A percentile compares a stretch with the other conserved stretches of the same genome.
Evolutionary conservation across 2,888 invertebrate genomes (phyloP).

Genomic region (Epinotia demarniana): DNA sequence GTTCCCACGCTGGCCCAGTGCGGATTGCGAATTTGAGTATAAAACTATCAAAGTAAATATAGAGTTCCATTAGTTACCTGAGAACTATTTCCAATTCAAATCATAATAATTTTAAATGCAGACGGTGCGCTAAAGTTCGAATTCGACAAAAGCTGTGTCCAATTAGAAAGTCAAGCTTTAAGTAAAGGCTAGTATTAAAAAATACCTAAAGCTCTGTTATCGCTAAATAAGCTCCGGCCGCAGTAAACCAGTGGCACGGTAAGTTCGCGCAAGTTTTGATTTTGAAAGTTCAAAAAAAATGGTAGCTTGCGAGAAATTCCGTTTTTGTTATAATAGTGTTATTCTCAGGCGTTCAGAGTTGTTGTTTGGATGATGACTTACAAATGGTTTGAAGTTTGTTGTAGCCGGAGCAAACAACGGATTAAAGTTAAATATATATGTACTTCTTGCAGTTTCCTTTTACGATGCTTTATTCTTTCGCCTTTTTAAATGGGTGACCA

Average conservation of each 20-base stretch:
- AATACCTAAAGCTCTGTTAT: constrained; percentile 32
- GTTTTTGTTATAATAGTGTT: constrained; percentile 32
- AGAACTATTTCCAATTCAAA: constrained; percentile 2
- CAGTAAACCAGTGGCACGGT: constrained; percentile 46
- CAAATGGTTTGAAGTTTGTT: constrained; percentile 12
- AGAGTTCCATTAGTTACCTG: neutral
- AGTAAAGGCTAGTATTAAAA: constrained; percentile 25
- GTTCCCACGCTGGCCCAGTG: no score
- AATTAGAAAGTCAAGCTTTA: constrained; percentile 18
- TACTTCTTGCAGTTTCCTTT: neutral
- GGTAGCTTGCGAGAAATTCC: constrained; percentile 19
- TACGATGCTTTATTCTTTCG: neutral
- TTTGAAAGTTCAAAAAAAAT: constrained; percentile 43
- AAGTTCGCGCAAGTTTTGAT: constrained; percentile 49
- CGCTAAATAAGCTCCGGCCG: constrained; percentile 34
- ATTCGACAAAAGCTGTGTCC: constrained; percentile 7
- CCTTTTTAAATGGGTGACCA: neutral
- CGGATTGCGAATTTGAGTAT: neutral
- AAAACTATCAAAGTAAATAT: neutral
- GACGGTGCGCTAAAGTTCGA: neutral
- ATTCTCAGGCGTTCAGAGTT: constrained; percentile 20
- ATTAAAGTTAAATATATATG: neutral
- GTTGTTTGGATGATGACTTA: constrained; percentile 29
- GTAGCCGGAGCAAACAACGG: neutral
- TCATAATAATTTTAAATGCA: constrained; percentile 25